These are phyloP conservation scores for Eurois occulta DNA, from an alignment of 2,888 invertebrate species.

Conservation along the genomic window DNA sequence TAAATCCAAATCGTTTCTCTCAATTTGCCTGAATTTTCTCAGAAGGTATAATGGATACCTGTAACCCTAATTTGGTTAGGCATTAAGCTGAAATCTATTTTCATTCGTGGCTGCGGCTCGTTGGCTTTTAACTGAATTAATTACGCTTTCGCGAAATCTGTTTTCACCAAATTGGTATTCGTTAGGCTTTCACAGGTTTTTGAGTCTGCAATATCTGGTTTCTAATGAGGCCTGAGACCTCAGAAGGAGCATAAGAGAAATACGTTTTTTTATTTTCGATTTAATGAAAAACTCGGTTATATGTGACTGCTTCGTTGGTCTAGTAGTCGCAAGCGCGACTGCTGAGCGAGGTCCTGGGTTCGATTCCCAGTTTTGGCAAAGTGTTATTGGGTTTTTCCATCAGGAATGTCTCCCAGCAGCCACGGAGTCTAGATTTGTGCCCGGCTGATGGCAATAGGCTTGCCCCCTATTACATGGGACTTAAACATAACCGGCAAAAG, in stretches of 20 bases:
- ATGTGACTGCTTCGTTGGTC: too few species aligned
- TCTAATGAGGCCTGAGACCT: not conserved
- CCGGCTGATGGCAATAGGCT: too few species aligned
- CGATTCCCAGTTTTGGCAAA: too few species aligned
- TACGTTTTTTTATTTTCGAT: too few species aligned
- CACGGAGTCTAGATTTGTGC: too few species aligned
- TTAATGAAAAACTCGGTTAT: too few species aligned
- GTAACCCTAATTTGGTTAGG: slow-evolving; percentile 26
- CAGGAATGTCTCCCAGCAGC: too few species aligned
- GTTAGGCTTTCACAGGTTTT: not conserved
- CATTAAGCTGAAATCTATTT: slow-evolving; percentile 36
- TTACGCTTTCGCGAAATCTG: slow-evolving; percentile 28
- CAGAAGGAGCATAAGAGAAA: not conserved
- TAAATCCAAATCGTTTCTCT: not conserved
- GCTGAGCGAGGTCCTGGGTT: too few species aligned
- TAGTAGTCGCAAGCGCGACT: too few species aligned
- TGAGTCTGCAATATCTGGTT: not conserved
- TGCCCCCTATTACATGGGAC: too few species aligned
- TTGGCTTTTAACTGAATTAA: slow-evolving; percentile 31
- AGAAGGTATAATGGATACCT: slow-evolving; percentile 23
- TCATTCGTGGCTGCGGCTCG: slow-evolving; percentile 4
- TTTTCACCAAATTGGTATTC: not conserved
- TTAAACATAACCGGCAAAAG: too few species aligned
- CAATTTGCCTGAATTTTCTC: not conserved
- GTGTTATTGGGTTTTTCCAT: too few species aligned